Evolutionary conservation across 2,888 invertebrate species (phyloP).

Genomic region (Lasioglossum calceatum): DNA sequence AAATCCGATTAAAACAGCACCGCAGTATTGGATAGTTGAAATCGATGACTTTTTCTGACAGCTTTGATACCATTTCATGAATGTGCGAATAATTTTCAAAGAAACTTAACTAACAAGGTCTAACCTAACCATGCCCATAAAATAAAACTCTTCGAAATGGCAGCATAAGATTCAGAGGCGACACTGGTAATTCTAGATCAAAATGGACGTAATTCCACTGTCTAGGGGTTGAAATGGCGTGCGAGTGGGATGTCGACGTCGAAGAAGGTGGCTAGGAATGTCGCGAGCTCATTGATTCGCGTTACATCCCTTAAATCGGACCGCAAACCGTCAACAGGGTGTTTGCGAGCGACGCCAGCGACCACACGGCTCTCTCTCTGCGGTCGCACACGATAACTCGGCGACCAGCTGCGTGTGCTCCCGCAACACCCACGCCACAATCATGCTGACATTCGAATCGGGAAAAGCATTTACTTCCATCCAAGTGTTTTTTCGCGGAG

Average conservation of each 20-base stretch:
- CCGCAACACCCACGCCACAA: not conserved
- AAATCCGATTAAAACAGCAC: not conserved
- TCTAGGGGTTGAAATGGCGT: not conserved
- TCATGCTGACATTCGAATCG: conserved; percentile 30
- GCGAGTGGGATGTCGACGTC: not conserved
- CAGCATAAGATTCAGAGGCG: too few species aligned
- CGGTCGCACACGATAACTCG: conserved; percentile 32
- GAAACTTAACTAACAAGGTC: too few species aligned
- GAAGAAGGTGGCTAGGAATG: not conserved
- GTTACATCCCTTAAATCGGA: conserved; percentile 45
- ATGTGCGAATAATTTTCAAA: not conserved
- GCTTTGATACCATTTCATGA: not conserved
- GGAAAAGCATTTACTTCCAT: conserved; percentile 42
- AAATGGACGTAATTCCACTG: not conserved
- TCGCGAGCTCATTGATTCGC: not conserved
- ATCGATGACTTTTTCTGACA: not conserved
- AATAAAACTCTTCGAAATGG: too few species aligned
- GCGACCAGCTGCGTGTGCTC: not conserved
- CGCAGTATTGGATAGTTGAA: not conserved
- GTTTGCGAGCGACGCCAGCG: conserved; percentile 38
- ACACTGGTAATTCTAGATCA: not conserved
- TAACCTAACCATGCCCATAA: too few species aligned
- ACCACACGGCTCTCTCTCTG: conserved; percentile 32
- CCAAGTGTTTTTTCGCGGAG: conserved; percentile 22
- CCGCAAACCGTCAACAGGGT: conserved; percentile 42